phyloP scores from a whole-genome alignment of 2,797 vertebrate genomes.

The Poecilia gillii region DNA sequence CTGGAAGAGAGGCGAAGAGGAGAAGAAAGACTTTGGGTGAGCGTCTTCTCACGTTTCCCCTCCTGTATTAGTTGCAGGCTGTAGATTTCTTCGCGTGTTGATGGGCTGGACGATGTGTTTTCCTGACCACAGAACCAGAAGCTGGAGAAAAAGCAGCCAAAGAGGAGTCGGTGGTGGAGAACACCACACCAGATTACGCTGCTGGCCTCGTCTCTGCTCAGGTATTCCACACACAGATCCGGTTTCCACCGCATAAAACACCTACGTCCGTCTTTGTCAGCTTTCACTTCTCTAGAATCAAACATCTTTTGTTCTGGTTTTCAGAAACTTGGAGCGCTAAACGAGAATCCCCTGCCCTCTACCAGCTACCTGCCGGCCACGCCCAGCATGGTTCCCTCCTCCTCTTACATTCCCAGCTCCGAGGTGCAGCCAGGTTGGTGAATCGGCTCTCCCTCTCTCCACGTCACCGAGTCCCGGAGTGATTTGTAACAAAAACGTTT shows the following conservation, averaged over 20 bases:
- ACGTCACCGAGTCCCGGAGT: not conserved
- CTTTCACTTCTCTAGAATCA: not conserved
- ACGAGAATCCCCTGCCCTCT: slow-evolving; percentile 92
- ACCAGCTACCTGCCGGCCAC: slow-evolving; percentile 97
- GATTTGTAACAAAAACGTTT: not conserved
- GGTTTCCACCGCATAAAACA: not conserved
- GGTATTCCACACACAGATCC: slow-evolving; percentile 70
- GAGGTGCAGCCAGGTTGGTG: slow-evolving; percentile 89
- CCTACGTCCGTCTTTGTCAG: not conserved
- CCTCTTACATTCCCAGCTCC: slow-evolving; percentile 94
- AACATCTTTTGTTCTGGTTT: not conserved
- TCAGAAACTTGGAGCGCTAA: slow-evolving; percentile 94
- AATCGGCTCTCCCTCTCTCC: not conserved
- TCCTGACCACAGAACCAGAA: slow-evolving; percentile 84
- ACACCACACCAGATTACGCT: slow-evolving; percentile 96
- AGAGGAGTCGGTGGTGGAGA: slow-evolving; percentile 94
- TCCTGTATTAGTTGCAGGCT: not conserved
- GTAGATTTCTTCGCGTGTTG: not conserved
- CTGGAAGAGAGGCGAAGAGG: slow-evolving; percentile 94
- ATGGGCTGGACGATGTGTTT: not conserved
- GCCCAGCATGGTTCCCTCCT: slow-evolving; percentile 95
- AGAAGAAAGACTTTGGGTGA: slow-evolving; percentile 95
- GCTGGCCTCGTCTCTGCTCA: slow-evolving; percentile 96
- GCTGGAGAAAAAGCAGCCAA: slow-evolving; percentile 92
- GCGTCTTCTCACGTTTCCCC: not conserved